These are phyloP conservation scores for Heliconius hortense DNA, from an alignment of 2,888 invertebrate genomes.

Conservation along the genomic window DNA sequence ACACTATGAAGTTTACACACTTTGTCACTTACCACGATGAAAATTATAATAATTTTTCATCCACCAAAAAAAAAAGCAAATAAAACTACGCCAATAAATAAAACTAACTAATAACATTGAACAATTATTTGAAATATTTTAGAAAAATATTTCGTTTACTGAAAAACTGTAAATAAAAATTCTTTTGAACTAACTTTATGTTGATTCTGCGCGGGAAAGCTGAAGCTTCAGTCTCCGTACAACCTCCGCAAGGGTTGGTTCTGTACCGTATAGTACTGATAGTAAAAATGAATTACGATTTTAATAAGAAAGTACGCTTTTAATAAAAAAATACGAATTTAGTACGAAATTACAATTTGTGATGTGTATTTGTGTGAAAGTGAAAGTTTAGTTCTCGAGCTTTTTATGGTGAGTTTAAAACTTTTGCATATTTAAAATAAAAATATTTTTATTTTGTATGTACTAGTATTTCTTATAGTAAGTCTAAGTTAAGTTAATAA, in stretches of 20 bases:
- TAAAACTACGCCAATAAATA: background rate
- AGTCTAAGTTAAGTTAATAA: too few species aligned
- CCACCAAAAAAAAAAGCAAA: background rate
- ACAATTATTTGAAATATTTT: background rate
- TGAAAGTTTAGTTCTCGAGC: background rate
- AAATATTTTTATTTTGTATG: too few species aligned
- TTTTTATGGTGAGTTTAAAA: conserved; percentile 9
- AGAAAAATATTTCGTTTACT: background rate
- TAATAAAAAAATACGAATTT: background rate
- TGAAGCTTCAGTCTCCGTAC: conserved; percentile 29
- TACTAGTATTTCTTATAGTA: too few species aligned
- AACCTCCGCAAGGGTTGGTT: conserved; percentile 25
- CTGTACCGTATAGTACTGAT: background rate
- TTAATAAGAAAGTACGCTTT: background rate
- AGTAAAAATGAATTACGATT: too few species aligned
- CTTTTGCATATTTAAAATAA: background rate
- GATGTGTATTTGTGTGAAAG: background rate
- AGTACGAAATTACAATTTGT: background rate
- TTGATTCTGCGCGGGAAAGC: conserved; percentile 38
- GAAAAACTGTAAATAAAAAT: conserved; percentile 25
- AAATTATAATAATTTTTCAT: too few species aligned
- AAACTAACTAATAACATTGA: background rate
- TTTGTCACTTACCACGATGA: too few species aligned
- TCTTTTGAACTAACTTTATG: conserved; percentile 31
- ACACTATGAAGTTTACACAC: too few species aligned